Base-by-base conservation (phyloP, 2,113 vertebrate species). In the Atlantisia rogersi region DNA sequence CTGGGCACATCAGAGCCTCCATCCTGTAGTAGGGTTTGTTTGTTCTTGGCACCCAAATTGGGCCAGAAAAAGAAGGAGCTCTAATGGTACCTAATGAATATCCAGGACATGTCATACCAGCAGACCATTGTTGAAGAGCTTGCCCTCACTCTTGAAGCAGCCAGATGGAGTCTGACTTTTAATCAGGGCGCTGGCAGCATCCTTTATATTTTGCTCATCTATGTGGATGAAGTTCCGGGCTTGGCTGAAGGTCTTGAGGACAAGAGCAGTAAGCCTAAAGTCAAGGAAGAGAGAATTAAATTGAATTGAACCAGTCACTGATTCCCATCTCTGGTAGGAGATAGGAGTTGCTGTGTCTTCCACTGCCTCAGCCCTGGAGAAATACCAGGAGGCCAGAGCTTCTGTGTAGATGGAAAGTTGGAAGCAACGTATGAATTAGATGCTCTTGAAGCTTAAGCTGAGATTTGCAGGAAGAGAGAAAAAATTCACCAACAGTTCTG, bases 231-330 rank as follows among this genome's bases (percentile, higher is more conserved):
- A 95, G 28, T 73, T 5, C 76, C 3, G 94, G 88, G 98, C 97
- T 93, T 98, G 97, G 81, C 96, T 96, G 63, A 98, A 98, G 28
- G 95, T 96, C 97, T 98, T 98, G 73, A 98, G 89, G 10, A 98
- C 98, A 89, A 98, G 97, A 25, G 98, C 97, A 2, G 98, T 98
- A 65, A 98, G 96, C 98, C 98, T 98, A 84, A 37, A 82, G 31
- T 12, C 35, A 21, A 69, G 12, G n/a, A 89, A 79, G 15, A 17
- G 44, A 94, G 70, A 79, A 48, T 44, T 59, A 84, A 84, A 91
- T 24, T 5, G 3, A 75, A 71, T 5, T 42, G 53, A 91, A 71
- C 7, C 24, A 71, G 42, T 39, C 10, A 52, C 26, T 58, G 70
- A 60, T 69, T 6, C 32, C 42, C 0, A 4, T 63, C 10, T 88